Conservation (phyloP, 23 tunicate genomes). For the Diplosoma virens region DNA sequence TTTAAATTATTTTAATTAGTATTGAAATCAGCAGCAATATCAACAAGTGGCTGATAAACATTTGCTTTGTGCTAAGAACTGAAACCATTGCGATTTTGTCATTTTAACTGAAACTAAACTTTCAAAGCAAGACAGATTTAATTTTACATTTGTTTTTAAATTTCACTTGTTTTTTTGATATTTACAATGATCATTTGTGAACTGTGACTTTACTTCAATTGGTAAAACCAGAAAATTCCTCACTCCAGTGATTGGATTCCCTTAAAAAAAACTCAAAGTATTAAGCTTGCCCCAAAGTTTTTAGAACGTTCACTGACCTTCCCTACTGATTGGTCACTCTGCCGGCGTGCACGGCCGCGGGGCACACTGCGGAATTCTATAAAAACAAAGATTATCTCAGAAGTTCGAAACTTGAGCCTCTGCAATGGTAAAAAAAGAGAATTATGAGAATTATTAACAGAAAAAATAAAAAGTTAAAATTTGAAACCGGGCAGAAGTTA, state of each 20-base stretch:
- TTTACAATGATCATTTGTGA: too few relatives aligned
- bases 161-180: too few relatives aligned
- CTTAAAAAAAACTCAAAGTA: slow-evolving; percentile 57
- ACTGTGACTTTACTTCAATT: too few relatives aligned
- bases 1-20: too few relatives aligned
- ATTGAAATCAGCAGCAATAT: too few relatives aligned
- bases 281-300: slow-evolving; percentile 38
- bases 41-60: too few relatives aligned
- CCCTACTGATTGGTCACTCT: slow-evolving; percentile 61
- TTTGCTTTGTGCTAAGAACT: too few relatives aligned
- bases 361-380: slow-evolving; percentile 84
- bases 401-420: not conserved
- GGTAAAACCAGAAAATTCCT: too few relatives aligned
- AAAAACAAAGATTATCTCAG: not conserved
- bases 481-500: not conserved
- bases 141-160: too few relatives aligned
- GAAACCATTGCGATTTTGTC: too few relatives aligned
- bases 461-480: not conserved
- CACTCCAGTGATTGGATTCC: slow-evolving; percentile 57
- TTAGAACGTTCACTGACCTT: slow-evolving; percentile 48
- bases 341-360: slow-evolving; percentile 91
- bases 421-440: not conserved
- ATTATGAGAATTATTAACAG: not conserved
- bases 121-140: too few relatives aligned
- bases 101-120: too few relatives aligned